phyloP scores from a whole-genome alignment of 2,113 vertebrate species.

The Taurulus bubalis region DNA sequence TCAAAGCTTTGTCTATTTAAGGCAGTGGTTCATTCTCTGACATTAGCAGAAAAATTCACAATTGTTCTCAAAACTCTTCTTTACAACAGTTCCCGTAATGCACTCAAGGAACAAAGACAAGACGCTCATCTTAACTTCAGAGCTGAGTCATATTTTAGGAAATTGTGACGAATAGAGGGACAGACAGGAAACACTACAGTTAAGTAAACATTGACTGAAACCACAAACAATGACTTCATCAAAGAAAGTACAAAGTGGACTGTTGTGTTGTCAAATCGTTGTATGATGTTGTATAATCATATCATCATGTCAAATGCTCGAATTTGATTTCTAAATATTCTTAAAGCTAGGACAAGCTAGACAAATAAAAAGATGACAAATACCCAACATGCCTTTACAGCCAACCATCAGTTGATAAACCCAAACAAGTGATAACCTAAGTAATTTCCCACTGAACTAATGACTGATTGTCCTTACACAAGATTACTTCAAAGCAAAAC shows the following conservation, averaged over 20 bases:
- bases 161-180: conserved; percentile 31
- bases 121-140: conserved; percentile 41
- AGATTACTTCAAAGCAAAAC: conserved; percentile 4
- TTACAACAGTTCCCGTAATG: neutral
- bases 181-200: conserved; percentile 5
- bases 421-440: neutral
- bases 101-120: conserved; percentile 25
- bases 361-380: neutral
- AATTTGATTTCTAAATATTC: neutral
- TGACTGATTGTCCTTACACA: neutral
- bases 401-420: neutral
- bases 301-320: conserved; percentile 13
- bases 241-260: conserved; percentile 3
- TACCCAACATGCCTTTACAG: neutral
- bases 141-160: conserved; percentile 50
- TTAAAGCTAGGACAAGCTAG: neutral
- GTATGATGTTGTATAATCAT: too few relatives aligned
- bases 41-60: neutral
- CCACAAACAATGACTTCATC: conserved; percentile 56
- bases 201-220: conserved; percentile 29
- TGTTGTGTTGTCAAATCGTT: neutral
- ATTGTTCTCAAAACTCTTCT: neutral
- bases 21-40: too few relatives aligned
- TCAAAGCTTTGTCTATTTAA: neutral
- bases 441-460: neutral